phyloP scores from a whole-genome alignment of 2,797 vertebrate genomes.

The Lagocephalus sceleratus region DNA sequence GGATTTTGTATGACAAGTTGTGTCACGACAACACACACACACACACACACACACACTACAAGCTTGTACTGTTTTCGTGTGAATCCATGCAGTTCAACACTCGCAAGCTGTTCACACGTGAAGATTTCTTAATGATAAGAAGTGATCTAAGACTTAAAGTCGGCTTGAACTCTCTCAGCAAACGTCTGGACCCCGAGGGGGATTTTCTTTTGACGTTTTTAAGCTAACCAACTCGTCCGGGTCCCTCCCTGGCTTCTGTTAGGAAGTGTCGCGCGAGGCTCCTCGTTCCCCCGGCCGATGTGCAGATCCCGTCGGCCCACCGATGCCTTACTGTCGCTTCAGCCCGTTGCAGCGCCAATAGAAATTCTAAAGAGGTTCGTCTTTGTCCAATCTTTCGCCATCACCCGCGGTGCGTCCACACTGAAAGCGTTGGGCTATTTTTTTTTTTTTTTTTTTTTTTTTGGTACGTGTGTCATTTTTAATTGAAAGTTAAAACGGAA shows the following conservation, averaged over 20 bases:
- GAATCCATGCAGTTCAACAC: too few relatives aligned
- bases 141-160: too few relatives aligned
- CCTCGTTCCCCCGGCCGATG: neutral
- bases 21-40: too few relatives aligned
- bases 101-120: too few relatives aligned
- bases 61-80: too few relatives aligned
- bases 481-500: slow-evolving; percentile 12
- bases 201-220: too few relatives aligned
- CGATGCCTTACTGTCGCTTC: slow-evolving; percentile 47
- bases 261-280: slow-evolving; percentile 3
- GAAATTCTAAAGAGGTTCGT: slow-evolving; percentile 14
- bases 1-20: too few relatives aligned
- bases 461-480: slow-evolving; percentile 8
- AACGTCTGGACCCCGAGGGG: too few relatives aligned
- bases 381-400: neutral
- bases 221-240: too few relatives aligned
- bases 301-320: slow-evolving; percentile 20
- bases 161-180: too few relatives aligned
- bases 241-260: slow-evolving; percentile 3
- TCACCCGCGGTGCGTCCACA: slow-evolving; percentile 4
- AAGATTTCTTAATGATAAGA: too few relatives aligned
- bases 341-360: slow-evolving; percentile 13
- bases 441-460: slow-evolving; percentile 14
- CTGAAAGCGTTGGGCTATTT: slow-evolving; percentile 14
- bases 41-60: too few relatives aligned